Evolutionary conservation across 2,797 vertebrate species (phyloP).

Genomic region (Tokudaia tokunoshimensis): DNA sequence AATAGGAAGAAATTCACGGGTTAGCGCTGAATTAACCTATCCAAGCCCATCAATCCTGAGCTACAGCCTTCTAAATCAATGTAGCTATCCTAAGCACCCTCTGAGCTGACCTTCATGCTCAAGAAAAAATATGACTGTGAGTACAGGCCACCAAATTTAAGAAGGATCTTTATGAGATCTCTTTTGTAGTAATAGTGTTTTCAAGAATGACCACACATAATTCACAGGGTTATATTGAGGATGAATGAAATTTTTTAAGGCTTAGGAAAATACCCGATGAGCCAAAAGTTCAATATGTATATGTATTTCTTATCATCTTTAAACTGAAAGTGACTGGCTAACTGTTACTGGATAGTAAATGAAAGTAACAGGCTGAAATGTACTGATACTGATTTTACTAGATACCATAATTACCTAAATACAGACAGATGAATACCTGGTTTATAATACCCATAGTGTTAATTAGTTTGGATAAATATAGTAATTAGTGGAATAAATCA

Average conservation of each 20-base stretch:
- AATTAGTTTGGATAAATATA: background rate
- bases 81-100: background rate
- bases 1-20: background rate
- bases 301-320: background rate
- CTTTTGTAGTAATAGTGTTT: constrained; percentile 1
- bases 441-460: background rate
- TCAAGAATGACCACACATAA: background rate
- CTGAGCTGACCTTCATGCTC: background rate
- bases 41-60: background rate
- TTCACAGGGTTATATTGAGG: background rate
- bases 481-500: background rate
- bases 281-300: background rate
- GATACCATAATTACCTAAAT: background rate
- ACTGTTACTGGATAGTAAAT: background rate
- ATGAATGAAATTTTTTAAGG: background rate
- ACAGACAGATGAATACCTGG: background rate
- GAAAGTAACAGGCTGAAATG: background rate
- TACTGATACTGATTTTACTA: constrained; percentile 4
- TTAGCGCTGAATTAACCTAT: background rate
- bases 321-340: background rate
- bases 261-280: background rate
- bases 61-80: background rate
- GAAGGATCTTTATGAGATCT: background rate
- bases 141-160: constrained; percentile 6
- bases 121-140: background rate